A percentile compares a stretch with the other conserved stretches of the same genome.
Conservation (phyloP, 2,113 vertebrate genomes). For the Caracal caracal region DNA sequence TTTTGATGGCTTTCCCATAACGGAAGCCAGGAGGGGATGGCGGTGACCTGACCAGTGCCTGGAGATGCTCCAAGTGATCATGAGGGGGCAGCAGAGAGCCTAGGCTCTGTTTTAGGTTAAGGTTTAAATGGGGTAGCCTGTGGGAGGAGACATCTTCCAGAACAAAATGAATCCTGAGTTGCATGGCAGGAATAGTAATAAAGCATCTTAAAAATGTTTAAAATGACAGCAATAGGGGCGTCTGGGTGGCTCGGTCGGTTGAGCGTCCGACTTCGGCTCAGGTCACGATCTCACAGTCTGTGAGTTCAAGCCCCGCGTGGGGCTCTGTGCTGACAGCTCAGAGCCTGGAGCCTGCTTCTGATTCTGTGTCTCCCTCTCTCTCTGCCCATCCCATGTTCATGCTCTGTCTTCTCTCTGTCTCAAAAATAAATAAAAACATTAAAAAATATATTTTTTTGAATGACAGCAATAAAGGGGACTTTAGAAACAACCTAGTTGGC, state of each 20-base stretch:
- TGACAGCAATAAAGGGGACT: too few relatives aligned
- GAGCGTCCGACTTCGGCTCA: too few relatives aligned
- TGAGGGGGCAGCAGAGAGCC: constrained; percentile 61
- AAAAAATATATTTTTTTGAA: background rate
- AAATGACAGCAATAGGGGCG: background rate
- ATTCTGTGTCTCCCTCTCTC: too few relatives aligned
- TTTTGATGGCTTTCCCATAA: background rate
- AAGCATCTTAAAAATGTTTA: background rate
- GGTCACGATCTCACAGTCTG: too few relatives aligned
- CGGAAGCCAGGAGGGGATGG: background rate
- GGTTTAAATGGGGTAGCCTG: background rate
- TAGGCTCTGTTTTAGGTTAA: background rate
- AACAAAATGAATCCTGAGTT: background rate
- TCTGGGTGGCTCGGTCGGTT: too few relatives aligned
- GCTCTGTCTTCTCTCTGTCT: too few relatives aligned
- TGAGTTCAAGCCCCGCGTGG: too few relatives aligned
- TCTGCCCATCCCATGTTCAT: too few relatives aligned
- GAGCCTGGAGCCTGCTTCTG: too few relatives aligned
- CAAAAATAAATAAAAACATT: too few relatives aligned
- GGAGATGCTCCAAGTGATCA: background rate
- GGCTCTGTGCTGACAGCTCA: too few relatives aligned
- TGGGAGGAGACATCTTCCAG: background rate
- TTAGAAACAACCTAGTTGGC: too few relatives aligned
- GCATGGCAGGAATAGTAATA: background rate
- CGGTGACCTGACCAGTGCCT: background rate